A percentile compares a stretch with the other conserved stretches of the same genome.
Evolutionary conservation across 2,113 vertebrate species (phyloP).

Genomic region (Dipodomys merriami): DNA sequence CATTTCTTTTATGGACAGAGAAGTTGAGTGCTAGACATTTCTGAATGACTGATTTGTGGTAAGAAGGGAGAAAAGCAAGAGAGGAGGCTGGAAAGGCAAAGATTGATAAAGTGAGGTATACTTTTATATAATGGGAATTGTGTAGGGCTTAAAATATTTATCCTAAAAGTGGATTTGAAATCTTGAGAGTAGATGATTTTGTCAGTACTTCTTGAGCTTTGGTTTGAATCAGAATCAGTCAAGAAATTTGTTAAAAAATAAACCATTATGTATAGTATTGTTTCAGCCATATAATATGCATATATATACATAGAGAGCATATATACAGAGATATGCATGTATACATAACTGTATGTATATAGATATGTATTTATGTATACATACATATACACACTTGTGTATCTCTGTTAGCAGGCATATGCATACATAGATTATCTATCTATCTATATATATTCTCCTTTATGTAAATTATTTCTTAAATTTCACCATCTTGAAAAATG

Average conservation of each 20-base stretch:
- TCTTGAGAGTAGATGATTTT: background rate
- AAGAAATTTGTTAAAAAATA: background rate
- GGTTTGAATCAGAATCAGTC: background rate
- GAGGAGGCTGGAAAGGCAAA: background rate
- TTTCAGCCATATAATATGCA: background rate
- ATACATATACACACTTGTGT: too few relatives aligned
- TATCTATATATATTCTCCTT: background rate
- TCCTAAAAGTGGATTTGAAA: background rate
- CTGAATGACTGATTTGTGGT: background rate
- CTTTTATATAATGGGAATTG: background rate
- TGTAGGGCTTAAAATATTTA: background rate
- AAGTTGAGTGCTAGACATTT: background rate
- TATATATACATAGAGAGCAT: background rate
- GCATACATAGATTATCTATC: background rate
- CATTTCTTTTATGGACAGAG: too few relatives aligned
- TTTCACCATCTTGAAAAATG: background rate
- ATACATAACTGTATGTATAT: too few relatives aligned
- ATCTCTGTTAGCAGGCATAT: background rate
- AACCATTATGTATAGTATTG: background rate
- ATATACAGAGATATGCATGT: too few relatives aligned
- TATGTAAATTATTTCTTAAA: background rate
- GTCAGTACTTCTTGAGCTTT: background rate
- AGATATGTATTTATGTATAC: too few relatives aligned
- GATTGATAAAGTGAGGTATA: background rate
- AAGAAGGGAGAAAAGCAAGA: background rate